Evolutionary conservation across 2,888 invertebrate genomes (phyloP).

Genomic region (Nebria salina): DNA sequence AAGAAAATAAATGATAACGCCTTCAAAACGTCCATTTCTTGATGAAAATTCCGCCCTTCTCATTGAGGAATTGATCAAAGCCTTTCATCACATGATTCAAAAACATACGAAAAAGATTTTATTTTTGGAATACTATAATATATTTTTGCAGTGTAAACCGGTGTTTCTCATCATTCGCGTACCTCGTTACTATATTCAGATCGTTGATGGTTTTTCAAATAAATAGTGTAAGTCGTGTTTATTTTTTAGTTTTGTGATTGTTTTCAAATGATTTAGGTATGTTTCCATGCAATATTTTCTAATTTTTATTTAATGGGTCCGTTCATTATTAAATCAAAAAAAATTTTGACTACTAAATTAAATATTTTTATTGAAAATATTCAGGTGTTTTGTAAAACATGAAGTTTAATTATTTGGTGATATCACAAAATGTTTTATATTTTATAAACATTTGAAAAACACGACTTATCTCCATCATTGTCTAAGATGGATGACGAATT

Average conservation of each 20-base stretch:
- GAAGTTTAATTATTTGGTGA: neutral
- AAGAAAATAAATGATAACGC: conserved; percentile 13
- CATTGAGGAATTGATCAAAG: conserved; percentile 40
- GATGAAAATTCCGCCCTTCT: conserved; percentile 41
- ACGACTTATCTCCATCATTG: neutral
- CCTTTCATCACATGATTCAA: conserved; percentile 22
- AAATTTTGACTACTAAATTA: no score
- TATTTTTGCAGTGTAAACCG: conserved; percentile 36
- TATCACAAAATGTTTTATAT: neutral
- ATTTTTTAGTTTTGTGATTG: neutral
- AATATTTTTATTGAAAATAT: no score
- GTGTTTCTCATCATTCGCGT: conserved; percentile 19
- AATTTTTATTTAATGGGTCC: no score
- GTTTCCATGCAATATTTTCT: no score
- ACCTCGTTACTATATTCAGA: conserved; percentile 10
- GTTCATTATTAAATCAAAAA: no score
- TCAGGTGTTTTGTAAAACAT: neutral
- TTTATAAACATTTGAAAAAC: neutral
- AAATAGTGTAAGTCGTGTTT: neutral
- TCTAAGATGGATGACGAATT: neutral
- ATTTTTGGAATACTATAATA: conserved; percentile 38
- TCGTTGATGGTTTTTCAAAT: conserved; percentile 12
- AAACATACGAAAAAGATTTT: conserved; percentile 22
- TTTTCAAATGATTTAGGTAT: no score
- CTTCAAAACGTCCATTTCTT: conserved; percentile 42